Evolutionary conservation across 35 echinoderm and acorn worm genomes (phyloP).

Genomic region (Apostichopus californicus): DNA sequence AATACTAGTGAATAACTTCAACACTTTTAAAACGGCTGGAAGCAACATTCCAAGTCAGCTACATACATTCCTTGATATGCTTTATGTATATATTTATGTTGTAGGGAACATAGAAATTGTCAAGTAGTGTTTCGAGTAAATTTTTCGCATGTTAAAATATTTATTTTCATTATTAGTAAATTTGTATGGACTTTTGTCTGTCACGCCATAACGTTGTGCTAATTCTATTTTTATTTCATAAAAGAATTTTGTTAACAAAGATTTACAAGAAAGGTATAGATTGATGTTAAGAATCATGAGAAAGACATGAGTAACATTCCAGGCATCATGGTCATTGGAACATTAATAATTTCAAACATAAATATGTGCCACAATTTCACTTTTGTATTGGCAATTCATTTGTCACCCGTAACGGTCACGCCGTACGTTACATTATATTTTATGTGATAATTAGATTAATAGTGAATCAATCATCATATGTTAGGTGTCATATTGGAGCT

Average conservation of each 20-base stretch:
- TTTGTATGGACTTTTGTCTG: neutral
- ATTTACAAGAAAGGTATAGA: neutral
- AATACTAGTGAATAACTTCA: no score
- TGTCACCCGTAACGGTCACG: neutral
- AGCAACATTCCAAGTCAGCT: no score
- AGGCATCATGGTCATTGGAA: neutral
- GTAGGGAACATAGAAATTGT: neutral
- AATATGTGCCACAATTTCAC: neutral
- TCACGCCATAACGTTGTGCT: constrained; percentile 13
- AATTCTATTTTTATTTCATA: constrained; percentile 29
- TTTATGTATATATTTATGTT: no score
- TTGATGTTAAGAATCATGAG: constrained; percentile 1
- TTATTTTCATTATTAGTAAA: neutral
- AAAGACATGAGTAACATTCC: constrained; percentile 10
- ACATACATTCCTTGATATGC: no score
- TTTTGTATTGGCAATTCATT: constrained; percentile 5
- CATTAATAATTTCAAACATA: neutral
- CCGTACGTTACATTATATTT: neutral
- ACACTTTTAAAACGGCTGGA: no score
- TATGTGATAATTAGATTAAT: neutral
- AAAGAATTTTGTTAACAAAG: neutral
- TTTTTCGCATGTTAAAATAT: no score
- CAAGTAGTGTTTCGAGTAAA: neutral
- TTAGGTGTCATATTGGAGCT: constrained; percentile 33
- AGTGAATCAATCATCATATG: constrained; percentile 1